Base-by-base conservation (phyloP, 1,140 invertebrate genomes). In the Carposina sasakii region DNA sequence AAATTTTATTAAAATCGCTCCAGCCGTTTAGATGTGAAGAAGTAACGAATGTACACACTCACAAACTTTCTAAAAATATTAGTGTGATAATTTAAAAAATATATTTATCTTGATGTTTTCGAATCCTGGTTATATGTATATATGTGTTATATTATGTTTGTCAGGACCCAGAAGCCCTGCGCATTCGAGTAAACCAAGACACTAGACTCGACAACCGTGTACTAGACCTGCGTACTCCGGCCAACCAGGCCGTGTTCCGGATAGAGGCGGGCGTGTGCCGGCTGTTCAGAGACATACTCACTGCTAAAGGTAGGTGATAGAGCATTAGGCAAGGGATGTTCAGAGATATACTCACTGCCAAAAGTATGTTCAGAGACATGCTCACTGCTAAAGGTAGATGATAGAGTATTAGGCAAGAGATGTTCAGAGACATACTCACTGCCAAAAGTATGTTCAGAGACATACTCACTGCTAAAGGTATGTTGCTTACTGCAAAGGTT, bases 211-310 rank as follows among this genome's bases (percentile, higher is more conserved):
- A 98, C 75, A 98, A 99, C 74, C 88, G 98, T 53, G 88, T 99
- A 20, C 81, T 99, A 22, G 98, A 99, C 81, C 86, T 99, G 21
- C 88, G 98, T 50, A 99, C 98, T 1, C 91, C 96, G 8, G 95
- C 98, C 0, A 99, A 98, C 87, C 97, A 99, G 85, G 97, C 97
- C 2, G 98, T 99, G 64, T 99, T 96, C 83, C 87, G 94, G 21
- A 71, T 99, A 10, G 96, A 99, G 85, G 96, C 93, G 13, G 97
- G 93, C 4, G 93, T 99, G 31, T 97, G 96, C 70, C 88, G 92
- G 61, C 84, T 98, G 1, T 99, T 99, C 78, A 87, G 97, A 48
- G 93, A 98, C 54, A 90, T 92, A 57, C 87, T 99, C 12, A 92
- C 92, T 1, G 76, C 86, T 30, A 66, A 89, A 87, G 88, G 90